Evolutionary conservation across 1,140 invertebrate species (phyloP).

Genomic region (Caenorhabditis elegans): DNA sequence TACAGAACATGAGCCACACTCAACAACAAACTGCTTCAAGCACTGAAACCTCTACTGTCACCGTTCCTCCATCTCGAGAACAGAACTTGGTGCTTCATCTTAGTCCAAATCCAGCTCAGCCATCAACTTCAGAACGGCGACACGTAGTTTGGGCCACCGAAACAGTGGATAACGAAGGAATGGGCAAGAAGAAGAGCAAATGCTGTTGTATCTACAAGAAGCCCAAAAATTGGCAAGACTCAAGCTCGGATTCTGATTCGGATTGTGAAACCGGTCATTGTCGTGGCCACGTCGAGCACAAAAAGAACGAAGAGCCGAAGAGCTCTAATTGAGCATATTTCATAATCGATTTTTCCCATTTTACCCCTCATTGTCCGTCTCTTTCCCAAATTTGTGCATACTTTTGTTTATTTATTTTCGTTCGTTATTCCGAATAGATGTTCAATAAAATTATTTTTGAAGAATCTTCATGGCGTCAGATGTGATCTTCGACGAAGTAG

Average conservation of each 20-base stretch:
- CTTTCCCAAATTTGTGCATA: too few species aligned
- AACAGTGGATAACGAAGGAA: constrained; percentile 45
- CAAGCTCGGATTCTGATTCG: constrained; percentile 35
- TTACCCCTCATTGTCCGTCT: background rate
- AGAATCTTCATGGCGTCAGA: background rate
- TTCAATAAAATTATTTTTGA: background rate
- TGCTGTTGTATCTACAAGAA: constrained; percentile 54
- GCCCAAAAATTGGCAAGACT: constrained; percentile 49
- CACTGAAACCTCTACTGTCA: background rate
- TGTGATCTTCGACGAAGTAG: background rate
- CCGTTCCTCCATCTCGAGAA: background rate
- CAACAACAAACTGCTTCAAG: background rate
- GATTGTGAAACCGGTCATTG: constrained; percentile 45
- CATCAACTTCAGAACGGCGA: constrained; percentile 3
- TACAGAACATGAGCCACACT: background rate
- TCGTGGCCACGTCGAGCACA: constrained; percentile 19
- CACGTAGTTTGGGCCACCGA: constrained; percentile 28
- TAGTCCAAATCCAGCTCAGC: background rate
- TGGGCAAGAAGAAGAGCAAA: constrained; percentile 48
- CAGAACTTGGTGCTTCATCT: constrained; percentile 30
- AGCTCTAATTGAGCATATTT: background rate
- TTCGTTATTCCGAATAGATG: background rate
- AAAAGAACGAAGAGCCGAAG: background rate
- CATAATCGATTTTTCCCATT: background rate
- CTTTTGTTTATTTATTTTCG: background rate